Conservation (phyloP, 2,113 vertebrate genomes). For the Chamaetylas fuelleborni region DNA sequence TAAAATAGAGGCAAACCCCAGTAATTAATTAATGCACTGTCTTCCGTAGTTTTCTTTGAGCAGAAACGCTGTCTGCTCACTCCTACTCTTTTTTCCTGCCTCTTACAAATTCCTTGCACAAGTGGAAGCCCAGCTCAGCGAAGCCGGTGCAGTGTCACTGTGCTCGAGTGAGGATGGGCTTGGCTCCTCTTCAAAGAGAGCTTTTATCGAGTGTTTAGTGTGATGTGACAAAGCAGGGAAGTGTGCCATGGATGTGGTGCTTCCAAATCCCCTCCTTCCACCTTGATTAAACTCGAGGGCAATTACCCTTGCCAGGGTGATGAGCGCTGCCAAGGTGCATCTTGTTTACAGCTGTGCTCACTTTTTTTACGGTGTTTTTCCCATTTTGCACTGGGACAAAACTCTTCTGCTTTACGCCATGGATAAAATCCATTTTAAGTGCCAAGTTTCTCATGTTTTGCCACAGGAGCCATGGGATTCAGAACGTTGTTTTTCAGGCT, state of each 20-base stretch:
- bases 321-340: neutral
- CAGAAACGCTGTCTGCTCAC: neutral
- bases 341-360: neutral
- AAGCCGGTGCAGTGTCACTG: neutral
- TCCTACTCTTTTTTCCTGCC: neutral
- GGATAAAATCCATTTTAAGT: neutral
- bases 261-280: slow-evolving; percentile 19
- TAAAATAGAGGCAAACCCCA: neutral
- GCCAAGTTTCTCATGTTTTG: neutral
- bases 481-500: neutral
- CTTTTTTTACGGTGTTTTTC: neutral
- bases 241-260: neutral
- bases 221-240: slow-evolving; percentile 48
- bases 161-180: neutral
- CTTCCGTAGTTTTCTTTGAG: neutral
- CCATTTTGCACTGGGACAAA: neutral
- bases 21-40: neutral
- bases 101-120: neutral
- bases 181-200: slow-evolving; percentile 59
- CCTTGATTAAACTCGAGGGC: slow-evolving; percentile 13
- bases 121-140: neutral
- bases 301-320: neutral
- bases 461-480: neutral
- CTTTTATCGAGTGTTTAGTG: slow-evolving; percentile 25
- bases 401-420: neutral